Conservation (phyloP, 2,888 invertebrate genomes). For the Parnassius smintheus region DNA sequence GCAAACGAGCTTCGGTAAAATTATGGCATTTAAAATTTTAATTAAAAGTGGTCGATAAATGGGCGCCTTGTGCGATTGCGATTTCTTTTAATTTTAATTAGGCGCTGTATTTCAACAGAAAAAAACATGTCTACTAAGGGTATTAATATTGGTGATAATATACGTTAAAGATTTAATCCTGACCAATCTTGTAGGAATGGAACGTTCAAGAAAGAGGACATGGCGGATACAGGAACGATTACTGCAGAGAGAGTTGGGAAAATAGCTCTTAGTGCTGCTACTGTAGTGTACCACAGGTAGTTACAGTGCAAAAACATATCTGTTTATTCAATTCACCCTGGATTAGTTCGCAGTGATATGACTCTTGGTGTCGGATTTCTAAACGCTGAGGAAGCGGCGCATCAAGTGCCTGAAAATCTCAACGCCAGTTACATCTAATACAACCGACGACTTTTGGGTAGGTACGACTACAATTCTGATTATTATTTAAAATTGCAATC, state of each 20-base stretch:
- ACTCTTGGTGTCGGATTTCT: slow-evolving; percentile 81
- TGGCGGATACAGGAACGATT: slow-evolving; percentile 60
- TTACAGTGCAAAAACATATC: slow-evolving; percentile 10
- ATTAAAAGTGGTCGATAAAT: neutral
- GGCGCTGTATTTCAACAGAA: too few relatives aligned
- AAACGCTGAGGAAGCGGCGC: slow-evolving; percentile 79
- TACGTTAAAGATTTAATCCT: slow-evolving; percentile 45
- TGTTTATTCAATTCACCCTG: slow-evolving; percentile 85
- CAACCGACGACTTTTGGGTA: slow-evolving; percentile 76
- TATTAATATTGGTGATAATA: slow-evolving; percentile 48
- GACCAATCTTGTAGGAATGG: too few relatives aligned
- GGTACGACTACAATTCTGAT: slow-evolving; percentile 56
- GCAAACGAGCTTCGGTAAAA: neutral
- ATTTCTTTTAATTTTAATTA: too few relatives aligned
- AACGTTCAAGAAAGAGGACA: slow-evolving; percentile 78
- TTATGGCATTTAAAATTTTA: neutral
- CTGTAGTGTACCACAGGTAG: too few relatives aligned
- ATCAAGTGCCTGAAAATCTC: slow-evolving; percentile 66
- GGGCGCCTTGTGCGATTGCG: neutral
- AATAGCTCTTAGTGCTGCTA: too few relatives aligned
- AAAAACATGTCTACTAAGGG: too few relatives aligned
- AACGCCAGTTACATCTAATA: slow-evolving; percentile 84
- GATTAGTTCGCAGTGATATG: slow-evolving; percentile 89
- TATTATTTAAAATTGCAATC: slow-evolving; percentile 1
- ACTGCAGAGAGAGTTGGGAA: slow-evolving; percentile 69